Conservation (phyloP, 2,888 invertebrate genomes). For the Acrobasis suavella region DNA sequence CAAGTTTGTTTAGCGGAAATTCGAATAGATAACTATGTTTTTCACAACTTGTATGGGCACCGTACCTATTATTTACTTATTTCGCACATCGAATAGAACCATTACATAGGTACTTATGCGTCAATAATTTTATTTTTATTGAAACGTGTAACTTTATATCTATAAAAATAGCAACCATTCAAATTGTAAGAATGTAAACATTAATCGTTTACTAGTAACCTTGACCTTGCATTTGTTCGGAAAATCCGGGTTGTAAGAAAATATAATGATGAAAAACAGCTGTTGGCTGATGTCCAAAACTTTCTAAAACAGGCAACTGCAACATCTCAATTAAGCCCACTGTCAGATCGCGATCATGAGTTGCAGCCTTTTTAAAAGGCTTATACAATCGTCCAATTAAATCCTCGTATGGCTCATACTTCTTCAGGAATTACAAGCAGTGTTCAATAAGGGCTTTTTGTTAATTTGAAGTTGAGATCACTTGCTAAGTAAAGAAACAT, state of each 20-base stretch:
- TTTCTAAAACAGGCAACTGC: constrained; percentile 69
- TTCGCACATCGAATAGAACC: no score
- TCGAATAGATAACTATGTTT: no score
- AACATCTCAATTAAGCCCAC: constrained; percentile 62
- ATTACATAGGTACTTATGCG: no score
- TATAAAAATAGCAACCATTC: background rate
- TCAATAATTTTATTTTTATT: no score
- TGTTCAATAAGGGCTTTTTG: no score
- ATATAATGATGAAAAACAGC: constrained; percentile 52
- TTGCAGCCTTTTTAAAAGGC: constrained; percentile 45
- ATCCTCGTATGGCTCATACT: constrained; percentile 6
- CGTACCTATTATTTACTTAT: no score
- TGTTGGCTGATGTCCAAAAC: constrained; percentile 69
- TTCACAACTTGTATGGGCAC: no score
- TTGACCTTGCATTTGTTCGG: constrained; percentile 61
- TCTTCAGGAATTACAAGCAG: background rate
- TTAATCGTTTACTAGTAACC: constrained; percentile 44
- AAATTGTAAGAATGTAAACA: background rate
- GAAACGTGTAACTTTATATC: no score
- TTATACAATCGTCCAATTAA: constrained; percentile 36
- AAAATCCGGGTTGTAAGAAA: constrained; percentile 53
- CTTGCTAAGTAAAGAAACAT: no score
- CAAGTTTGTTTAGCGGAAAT: no score
- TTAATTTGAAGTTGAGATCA: no score
- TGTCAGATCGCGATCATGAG: constrained; percentile 38